These are phyloP conservation scores for Conus ventricosus DNA, from an alignment of 1,140 invertebrate species.

Conservation along the genomic window DNA sequence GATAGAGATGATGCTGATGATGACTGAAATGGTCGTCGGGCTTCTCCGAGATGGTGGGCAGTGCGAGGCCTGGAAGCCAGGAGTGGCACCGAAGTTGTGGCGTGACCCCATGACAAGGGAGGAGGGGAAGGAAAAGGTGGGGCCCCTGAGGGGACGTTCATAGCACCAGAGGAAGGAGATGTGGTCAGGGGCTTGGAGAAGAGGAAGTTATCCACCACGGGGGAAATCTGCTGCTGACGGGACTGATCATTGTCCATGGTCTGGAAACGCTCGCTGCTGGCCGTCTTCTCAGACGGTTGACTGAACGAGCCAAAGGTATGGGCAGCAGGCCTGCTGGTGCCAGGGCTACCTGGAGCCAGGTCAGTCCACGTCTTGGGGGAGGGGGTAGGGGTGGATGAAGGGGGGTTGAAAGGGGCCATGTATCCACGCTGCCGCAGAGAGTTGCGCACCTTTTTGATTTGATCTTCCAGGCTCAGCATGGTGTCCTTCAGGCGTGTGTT, in stretches of 20 bases:
- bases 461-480: slow-evolving; percentile 43
- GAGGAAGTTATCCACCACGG: slow-evolving; percentile 5
- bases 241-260: slow-evolving; percentile 9
- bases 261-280: neutral
- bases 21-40: neutral
- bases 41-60: slow-evolving; percentile 1
- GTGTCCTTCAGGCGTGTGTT: slow-evolving; percentile 41
- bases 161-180: neutral
- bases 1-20: neutral
- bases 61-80: neutral
- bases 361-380: neutral
- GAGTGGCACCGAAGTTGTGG: neutral
- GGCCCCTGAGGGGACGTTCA: neutral
- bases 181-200: neutral
- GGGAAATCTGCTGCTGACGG: slow-evolving; percentile 10
- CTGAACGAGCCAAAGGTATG: neutral
- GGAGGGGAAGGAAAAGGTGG: neutral
- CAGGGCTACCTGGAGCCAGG: neutral
- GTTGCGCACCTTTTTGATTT: slow-evolving; percentile 32
- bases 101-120: neutral
- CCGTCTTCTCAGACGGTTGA: neutral
- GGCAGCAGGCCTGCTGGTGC: neutral
- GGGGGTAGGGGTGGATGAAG: neutral
- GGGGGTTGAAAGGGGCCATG: neutral
- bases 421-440: neutral